phyloP scores from a whole-genome alignment of 2,888 invertebrate genomes.

The Cactoblastis cactorum region DNA sequence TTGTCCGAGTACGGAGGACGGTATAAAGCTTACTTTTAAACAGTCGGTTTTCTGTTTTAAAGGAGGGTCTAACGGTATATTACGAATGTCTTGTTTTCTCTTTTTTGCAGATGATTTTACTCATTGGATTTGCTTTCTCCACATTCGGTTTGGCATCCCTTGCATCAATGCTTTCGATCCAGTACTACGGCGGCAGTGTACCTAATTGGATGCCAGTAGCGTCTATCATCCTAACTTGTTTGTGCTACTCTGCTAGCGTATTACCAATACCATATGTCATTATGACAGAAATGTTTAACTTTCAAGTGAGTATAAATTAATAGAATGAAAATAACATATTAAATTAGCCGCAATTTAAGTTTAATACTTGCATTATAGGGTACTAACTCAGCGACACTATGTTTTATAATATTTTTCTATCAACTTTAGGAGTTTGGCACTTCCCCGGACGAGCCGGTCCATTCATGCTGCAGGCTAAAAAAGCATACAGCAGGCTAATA shows the following conservation, averaged over 20 bases:
- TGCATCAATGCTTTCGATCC: constrained; percentile 34
- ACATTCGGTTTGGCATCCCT: constrained; percentile 28
- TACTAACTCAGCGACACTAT: no score
- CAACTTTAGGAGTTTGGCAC: no score
- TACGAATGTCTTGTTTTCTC: neutral
- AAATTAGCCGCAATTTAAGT: no score
- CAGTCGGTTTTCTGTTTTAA: neutral
- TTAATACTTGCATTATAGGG: no score
- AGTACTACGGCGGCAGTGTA: constrained; percentile 26
- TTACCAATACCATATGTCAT: constrained; percentile 43
- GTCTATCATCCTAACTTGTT: constrained; percentile 31
- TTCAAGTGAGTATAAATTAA: constrained; percentile 35
- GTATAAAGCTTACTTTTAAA: no score
- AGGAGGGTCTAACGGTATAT: no score
- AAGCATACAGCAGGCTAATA: no score
- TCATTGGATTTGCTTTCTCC: constrained; percentile 25
- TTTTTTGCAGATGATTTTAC: constrained; percentile 34
- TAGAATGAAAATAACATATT: no score
- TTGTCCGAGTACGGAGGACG: no score
- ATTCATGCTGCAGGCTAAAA: no score
- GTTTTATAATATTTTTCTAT: no score
- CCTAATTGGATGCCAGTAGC: constrained; percentile 40
- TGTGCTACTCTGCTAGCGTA: constrained; percentile 40
- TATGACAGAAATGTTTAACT: constrained; percentile 51
- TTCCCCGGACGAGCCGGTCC: no score